Conservation (phyloP, 2,888 invertebrate genomes). For the Bombyx huttoni region DNA sequence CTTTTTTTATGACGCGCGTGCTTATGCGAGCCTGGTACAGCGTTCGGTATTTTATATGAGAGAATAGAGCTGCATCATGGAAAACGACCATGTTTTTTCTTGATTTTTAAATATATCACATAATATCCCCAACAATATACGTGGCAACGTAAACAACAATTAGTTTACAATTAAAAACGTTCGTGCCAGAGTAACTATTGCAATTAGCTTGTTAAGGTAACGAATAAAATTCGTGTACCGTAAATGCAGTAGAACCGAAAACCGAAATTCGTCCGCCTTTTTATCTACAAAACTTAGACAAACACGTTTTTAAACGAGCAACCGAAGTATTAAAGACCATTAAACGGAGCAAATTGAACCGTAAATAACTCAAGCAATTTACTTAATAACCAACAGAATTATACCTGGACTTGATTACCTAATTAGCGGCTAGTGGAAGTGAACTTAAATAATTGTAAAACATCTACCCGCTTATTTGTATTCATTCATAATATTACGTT, state of each 20-base stretch:
- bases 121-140: neutral
- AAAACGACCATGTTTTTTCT: neutral
- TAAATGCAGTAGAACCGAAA: neutral
- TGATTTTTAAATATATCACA: neutral
- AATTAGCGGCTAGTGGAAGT: conserved; percentile 6
- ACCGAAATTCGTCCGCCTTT: neutral
- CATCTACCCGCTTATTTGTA: neutral
- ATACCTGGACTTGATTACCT: conserved; percentile 7
- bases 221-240: neutral
- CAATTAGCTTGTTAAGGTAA: too few species aligned
- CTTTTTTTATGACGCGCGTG: conserved; percentile 47
- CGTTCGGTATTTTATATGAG: conserved; percentile 17
- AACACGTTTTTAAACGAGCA: conserved; percentile 1
- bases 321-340: conserved; percentile 1
- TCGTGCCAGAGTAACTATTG: too few species aligned
- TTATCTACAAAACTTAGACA: conserved; percentile 1
- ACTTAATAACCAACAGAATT: conserved; percentile 7
- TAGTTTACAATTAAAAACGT: neutral
- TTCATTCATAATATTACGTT: neutral
- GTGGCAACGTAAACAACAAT: neutral
- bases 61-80: neutral
- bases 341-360: conserved; percentile 4
- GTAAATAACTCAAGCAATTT: conserved; percentile 5
- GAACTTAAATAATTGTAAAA: conserved; percentile 3
- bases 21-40: conserved; percentile 46